phyloP scores from a whole-genome alignment of 2,113 vertebrate genomes.

The Tapirus terrestris region DNA sequence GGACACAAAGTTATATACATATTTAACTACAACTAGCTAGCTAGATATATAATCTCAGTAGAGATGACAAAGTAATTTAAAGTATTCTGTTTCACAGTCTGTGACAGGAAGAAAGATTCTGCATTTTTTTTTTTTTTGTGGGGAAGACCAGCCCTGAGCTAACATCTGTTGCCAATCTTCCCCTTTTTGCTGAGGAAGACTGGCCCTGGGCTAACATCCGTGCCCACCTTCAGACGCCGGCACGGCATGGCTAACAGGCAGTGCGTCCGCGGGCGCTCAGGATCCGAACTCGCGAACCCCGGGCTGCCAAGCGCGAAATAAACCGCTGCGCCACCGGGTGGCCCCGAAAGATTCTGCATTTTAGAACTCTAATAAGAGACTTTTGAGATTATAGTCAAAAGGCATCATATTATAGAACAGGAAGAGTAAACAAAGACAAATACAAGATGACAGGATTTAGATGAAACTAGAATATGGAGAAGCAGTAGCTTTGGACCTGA shows the following conservation, averaged over 20 bases:
- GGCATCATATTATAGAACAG: background rate
- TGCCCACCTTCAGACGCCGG: too few relatives aligned
- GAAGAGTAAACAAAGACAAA: background rate
- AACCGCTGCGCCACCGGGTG: too few relatives aligned
- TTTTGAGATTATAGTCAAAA: conserved; percentile 24
- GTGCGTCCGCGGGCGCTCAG: too few relatives aligned
- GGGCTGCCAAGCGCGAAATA: too few relatives aligned
- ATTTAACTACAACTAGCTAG: background rate
- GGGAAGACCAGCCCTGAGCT: too few relatives aligned
- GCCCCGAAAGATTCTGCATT: background rate
- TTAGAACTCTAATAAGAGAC: background rate
- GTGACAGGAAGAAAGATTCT: background rate
- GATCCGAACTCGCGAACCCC: too few relatives aligned
- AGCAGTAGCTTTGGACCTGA: background rate
- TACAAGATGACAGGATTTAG: background rate
- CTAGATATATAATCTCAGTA: background rate
- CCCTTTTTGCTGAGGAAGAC: too few relatives aligned
- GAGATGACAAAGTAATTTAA: conserved; percentile 11
- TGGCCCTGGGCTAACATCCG: too few relatives aligned
- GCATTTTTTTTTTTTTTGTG: background rate
- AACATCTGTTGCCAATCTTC: too few relatives aligned
- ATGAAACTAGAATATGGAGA: background rate
- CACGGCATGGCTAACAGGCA: too few relatives aligned
- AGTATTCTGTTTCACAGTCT: background rate
- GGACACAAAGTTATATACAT: background rate